Evolutionary conservation across 2,888 invertebrate species (phyloP).

Genomic region (Hirtodrosophila histrioides): DNA sequence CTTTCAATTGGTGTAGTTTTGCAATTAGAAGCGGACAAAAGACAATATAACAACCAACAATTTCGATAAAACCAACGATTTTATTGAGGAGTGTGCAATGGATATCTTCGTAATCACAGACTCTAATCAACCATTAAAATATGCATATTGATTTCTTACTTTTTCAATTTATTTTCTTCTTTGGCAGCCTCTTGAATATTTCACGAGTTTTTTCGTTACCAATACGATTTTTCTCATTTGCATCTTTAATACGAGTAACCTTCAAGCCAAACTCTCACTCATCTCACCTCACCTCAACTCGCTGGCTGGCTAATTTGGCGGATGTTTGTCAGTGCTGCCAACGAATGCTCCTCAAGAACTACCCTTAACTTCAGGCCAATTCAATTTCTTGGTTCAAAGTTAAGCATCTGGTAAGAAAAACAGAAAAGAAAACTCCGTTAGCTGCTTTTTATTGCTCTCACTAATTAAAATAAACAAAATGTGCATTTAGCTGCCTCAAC

Average conservation of each 20-base stretch:
- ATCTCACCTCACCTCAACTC: conserved; percentile 35
- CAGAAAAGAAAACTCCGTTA: conserved; percentile 13
- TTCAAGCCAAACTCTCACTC: conserved; percentile 21
- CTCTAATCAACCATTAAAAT: background rate
- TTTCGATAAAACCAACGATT: background rate
- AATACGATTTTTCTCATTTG: conserved; percentile 52
- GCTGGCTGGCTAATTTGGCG: conserved; percentile 31
- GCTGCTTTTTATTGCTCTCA: conserved; percentile 48
- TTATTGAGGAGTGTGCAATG: background rate
- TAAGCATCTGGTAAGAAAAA: conserved; percentile 7
- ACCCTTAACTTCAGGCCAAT: conserved; percentile 28
- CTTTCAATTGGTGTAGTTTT: background rate
- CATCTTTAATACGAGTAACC: conserved; percentile 42
- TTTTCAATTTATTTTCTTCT: background rate
- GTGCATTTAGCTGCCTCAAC: conserved; percentile 58
- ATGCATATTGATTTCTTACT: conserved; percentile 1
- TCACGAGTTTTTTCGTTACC: conserved; percentile 6
- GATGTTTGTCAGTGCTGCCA: conserved; percentile 21
- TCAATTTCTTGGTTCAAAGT: conserved; percentile 45
- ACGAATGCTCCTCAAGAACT: background rate
- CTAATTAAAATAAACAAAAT: conserved; percentile 75
- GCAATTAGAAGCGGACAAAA: too few relatives aligned
- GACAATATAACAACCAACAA: background rate
- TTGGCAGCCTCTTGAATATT: conserved; percentile 22
- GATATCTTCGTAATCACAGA: conserved; percentile 1